phyloP scores from a whole-genome alignment of 2,888 invertebrate species.

The Entomobrya multifasciata region DNA sequence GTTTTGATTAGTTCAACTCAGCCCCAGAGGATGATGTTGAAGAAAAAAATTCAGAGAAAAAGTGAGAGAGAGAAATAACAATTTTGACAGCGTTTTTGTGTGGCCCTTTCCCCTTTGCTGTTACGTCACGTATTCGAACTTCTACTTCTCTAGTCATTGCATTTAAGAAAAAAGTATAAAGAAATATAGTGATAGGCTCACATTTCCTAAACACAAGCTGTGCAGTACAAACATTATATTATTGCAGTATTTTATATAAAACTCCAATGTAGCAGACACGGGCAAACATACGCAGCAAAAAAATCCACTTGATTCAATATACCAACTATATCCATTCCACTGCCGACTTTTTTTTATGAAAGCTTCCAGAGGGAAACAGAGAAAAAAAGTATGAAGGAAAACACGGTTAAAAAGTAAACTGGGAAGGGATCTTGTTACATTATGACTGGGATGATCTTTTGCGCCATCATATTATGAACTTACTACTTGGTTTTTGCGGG shows the following conservation, averaged over 20 bases:
- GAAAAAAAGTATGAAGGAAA: constrained; percentile 11
- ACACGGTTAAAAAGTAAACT: constrained; percentile 34
- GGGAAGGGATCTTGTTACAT: constrained; percentile 39
- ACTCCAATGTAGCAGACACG: not conserved
- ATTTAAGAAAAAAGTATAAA: not conserved
- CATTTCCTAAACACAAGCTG: constrained; percentile 16
- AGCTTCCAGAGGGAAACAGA: constrained; percentile 34
- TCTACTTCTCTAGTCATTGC: constrained; percentile 2
- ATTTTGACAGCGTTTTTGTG: constrained; percentile 44
- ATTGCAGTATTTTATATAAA: not conserved
- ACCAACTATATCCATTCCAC: not conserved
- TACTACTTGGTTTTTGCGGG: not conserved
- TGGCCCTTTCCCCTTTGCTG: not conserved
- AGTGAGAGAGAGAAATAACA: constrained; percentile 47
- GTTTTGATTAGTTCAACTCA: constrained; percentile 57
- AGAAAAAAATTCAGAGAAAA: constrained; percentile 15
- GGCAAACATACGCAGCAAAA: not conserved
- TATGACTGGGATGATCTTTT: constrained; percentile 29
- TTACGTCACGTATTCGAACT: too few species aligned
- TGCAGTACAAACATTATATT: not conserved
- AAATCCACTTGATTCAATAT: constrained; percentile 44
- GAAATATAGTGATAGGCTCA: constrained; percentile 28
- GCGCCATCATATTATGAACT: constrained; percentile 27
- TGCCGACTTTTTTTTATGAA: constrained; percentile 12
- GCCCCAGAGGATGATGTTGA: constrained; percentile 52